Evolutionary conservation across 1,140 invertebrate species (phyloP).

Genomic region (Eupristina koningsbergeri): DNA sequence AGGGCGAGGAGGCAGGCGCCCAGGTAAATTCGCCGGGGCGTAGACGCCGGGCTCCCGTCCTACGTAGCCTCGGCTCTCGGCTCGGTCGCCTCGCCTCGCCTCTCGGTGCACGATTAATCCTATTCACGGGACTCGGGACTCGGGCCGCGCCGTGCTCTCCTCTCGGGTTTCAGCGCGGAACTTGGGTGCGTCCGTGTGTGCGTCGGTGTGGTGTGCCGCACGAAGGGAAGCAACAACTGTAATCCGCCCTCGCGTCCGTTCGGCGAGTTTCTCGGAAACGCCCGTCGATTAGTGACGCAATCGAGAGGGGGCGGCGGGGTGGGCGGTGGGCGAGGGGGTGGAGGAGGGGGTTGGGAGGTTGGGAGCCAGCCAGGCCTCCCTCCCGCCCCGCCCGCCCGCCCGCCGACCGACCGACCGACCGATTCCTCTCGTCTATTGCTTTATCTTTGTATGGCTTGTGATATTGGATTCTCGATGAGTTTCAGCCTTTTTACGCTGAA

Average conservation of each 20-base stretch:
- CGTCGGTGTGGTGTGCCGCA: no score
- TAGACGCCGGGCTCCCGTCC: background rate
- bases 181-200: background rate
- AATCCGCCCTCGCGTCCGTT: conserved; percentile 37
- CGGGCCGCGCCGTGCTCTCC: background rate
- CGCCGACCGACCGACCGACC: no score
- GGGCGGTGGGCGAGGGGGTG: background rate
- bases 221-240: conserved; percentile 28
- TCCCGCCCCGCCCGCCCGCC: no score
- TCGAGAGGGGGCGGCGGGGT: background rate
- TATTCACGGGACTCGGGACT: conserved; percentile 31
- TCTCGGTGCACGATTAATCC: conserved; percentile 46
- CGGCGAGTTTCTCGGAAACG: conserved; percentile 41
- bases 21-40: background rate
- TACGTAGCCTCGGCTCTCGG: background rate
- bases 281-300: conserved; percentile 48
- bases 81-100: no score
- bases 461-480: conserved; percentile 49
- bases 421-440: background rate
- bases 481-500: background rate
- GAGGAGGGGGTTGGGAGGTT: background rate
- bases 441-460: conserved; percentile 50
- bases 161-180: conserved; percentile 36
- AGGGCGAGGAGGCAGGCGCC: background rate
- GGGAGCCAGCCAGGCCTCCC: no score